Conservation (phyloP, 2,888 invertebrate genomes). For the Julus scandinavius region DNA sequence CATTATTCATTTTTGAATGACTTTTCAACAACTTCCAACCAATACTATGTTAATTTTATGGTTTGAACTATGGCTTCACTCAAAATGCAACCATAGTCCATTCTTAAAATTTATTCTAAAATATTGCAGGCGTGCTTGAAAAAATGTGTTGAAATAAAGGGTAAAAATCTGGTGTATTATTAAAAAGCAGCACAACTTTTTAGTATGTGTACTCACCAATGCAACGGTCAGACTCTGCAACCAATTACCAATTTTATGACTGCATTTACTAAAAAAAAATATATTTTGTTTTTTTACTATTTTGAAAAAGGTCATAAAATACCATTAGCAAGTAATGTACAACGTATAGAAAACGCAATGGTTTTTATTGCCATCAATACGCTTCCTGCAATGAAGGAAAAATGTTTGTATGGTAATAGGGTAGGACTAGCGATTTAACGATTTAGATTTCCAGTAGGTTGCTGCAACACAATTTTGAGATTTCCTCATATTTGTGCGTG, state of each 20-base stretch:
- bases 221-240: no score
- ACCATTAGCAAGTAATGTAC: slow-evolving; percentile 24
- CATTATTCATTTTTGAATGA: no score
- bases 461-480: slow-evolving; percentile 35
- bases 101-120: no score
- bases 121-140: no score
- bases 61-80: no score
- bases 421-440: slow-evolving; percentile 32
- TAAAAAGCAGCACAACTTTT: no score
- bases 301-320: not conserved
- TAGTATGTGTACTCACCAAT: no score
- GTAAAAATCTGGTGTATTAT: no score
- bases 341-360: not conserved
- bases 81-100: no score
- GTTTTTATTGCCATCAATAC: slow-evolving; percentile 37
- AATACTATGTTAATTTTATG: no score
- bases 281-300: not conserved
- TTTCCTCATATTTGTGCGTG: slow-evolving; percentile 45
- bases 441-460: not conserved
- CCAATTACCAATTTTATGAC: not conserved
- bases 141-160: no score
- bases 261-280: not conserved
- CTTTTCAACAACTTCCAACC: no score
- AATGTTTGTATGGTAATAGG: slow-evolving; percentile 14
- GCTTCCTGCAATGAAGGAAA: slow-evolving; percentile 24